phyloP scores from a whole-genome alignment of 2,113 vertebrate genomes.

The Silurus glanis region DNA sequence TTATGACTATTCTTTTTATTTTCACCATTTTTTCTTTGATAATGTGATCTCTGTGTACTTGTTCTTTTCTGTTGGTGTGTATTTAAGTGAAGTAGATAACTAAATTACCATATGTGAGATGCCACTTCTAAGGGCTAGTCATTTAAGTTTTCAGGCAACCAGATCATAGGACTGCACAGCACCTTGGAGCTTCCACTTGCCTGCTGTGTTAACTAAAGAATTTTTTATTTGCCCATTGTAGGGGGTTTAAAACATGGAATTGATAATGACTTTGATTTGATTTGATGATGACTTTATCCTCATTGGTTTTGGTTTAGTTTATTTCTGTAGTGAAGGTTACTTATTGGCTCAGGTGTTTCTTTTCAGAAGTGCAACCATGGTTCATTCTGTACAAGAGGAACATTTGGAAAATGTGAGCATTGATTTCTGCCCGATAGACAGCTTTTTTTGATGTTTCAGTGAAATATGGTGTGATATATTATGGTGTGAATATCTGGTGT shows the following conservation, averaged over 20 bases:
- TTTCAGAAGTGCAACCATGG: background rate
- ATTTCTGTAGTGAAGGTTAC: conserved; percentile 1
- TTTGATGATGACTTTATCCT: background rate
- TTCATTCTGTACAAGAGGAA: background rate
- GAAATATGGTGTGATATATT: background rate
- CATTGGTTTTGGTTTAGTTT: background rate
- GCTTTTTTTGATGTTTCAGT: background rate
- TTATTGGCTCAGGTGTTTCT: background rate
- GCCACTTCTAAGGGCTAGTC: background rate
- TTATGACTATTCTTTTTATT: too few species aligned
- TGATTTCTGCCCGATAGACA: background rate
- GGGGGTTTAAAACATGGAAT: background rate
- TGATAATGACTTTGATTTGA: background rate
- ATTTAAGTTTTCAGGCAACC: background rate
- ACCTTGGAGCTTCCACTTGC: background rate
- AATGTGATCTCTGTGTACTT: background rate
- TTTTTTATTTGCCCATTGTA: background rate
- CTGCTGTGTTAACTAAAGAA: background rate
- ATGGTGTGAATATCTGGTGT: too few species aligned
- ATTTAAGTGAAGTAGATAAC: background rate
- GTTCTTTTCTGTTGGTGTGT: background rate
- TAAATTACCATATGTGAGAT: background rate
- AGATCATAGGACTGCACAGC: background rate
- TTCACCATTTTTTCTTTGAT: too few species aligned
- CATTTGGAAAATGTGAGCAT: background rate